Conservation (phyloP, 2,888 invertebrate genomes). For the Sinodicranocentrus sp. region DNA sequence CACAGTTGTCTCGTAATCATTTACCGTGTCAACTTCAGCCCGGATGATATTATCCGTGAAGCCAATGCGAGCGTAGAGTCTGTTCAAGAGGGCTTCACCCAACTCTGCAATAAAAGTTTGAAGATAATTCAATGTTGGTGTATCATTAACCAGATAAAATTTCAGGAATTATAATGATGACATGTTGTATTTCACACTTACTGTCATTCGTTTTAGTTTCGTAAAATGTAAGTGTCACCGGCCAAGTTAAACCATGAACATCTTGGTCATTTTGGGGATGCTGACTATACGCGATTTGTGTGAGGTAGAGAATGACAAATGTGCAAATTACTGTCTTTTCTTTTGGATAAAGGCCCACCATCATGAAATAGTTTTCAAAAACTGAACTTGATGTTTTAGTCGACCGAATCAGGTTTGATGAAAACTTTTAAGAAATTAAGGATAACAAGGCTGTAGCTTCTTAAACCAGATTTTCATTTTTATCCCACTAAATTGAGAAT, state of each 20-base stretch:
- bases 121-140: not conserved
- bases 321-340: constrained; percentile 16
- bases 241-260: constrained; percentile 50
- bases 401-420: too few species aligned
- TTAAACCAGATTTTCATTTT: too few species aligned
- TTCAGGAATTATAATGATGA: not conserved
- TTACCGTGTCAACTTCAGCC: constrained; percentile 58
- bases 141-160: too few species aligned
- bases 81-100: constrained; percentile 52
- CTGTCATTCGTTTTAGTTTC: constrained; percentile 65
- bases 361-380: not conserved
- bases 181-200: constrained; percentile 31
- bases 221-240: constrained; percentile 46
- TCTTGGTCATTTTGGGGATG: not conserved
- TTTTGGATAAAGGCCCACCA: constrained; percentile 11
- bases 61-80: constrained; percentile 53
- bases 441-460: too few species aligned
- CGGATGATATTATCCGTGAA: constrained; percentile 60
- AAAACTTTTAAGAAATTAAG: too few species aligned
- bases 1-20: too few species aligned
- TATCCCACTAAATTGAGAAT: not conserved
- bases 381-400: too few species aligned
- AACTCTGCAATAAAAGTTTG: constrained; percentile 49
- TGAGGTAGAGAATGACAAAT: constrained; percentile 6
- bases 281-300: constrained; percentile 10